Evolutionary conservation across 2,797 vertebrate genomes (phyloP), one percentile per base, ranked within the genome.

Genomic region (Lagocephalus sceleratus): DNA sequence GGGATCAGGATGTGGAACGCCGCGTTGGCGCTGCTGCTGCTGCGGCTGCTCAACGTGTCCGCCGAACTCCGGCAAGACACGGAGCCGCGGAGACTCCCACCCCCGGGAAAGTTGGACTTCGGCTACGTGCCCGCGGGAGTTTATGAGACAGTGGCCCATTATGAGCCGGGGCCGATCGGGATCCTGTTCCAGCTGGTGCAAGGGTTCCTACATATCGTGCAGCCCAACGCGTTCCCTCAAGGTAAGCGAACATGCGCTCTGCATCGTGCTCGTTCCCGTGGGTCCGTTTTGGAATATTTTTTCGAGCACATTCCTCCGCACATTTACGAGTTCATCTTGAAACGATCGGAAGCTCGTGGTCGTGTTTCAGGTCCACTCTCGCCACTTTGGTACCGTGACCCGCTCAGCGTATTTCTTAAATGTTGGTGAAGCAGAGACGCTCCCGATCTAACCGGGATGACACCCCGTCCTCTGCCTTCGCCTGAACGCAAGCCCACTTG

Each of bases 191-290:
- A 90, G 58, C 74, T 95, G 81, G 94, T 95, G 54, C 91, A 90
- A 21, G 60, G 82, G 0, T 98, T 96, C 32, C 90, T 99, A 29
- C 86, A 83, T 2, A 82, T 92, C 47, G 94, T 98, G 48, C 96
- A 98, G 52, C 96, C 97, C 46, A 91, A 93, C 70, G 77, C 86
- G 16, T 98, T 98, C 41, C 97, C 97, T 3, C 85, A 92, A 88
- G 97, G 97, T 98, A 89, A 91, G 84, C 14, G n/a, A 20, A 20
- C 42, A 17, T 20, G 16, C 16, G 19, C 40, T 10, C 40, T 7
- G 5, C 4, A n/a, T 42, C 16, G 19, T 10, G 1, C 40, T 12
- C 3, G 7, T 42, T 5, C 2, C 19, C 40, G 23, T 22, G 57
- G 20, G 10, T 44, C 11, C 56, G 41, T 17, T 8, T 1, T 38